A percentile compares a stretch with the other conserved stretches of the same genome.
These are phyloP conservation scores for Entomyzon cyanotis DNA, from an alignment of 2,113 vertebrate genomes.

Conservation along the genomic window DNA sequence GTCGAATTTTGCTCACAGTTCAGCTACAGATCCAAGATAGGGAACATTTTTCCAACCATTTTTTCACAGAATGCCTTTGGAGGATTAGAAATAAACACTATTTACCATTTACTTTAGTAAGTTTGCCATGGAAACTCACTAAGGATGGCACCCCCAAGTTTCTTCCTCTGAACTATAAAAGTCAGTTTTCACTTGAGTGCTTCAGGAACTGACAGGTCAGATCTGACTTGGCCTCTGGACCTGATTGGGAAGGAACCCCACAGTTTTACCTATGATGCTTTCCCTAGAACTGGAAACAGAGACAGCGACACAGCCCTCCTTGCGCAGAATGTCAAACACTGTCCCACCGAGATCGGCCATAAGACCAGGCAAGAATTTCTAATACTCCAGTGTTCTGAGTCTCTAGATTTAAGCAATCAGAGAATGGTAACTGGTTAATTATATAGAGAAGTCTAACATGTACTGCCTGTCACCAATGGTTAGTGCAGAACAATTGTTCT, in stretches of 20 bases:
- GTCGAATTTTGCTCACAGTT: neutral
- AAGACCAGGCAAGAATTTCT: neutral
- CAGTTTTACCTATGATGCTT: neutral
- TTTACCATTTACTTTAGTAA: neutral
- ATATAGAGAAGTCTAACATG: neutral
- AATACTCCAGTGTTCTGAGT: neutral
- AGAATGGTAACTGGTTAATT: neutral
- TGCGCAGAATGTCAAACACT: rapidly evolving
- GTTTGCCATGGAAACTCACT: neutral
- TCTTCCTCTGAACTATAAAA: neutral
- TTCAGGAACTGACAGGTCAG: neutral
- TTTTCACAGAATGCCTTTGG: neutral
- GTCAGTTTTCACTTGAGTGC: neutral
- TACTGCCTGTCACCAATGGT: neutral
- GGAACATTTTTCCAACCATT: neutral
- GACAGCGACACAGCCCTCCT: neutral
- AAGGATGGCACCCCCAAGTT: neutral
- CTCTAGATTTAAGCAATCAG: neutral
- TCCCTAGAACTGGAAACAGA: neutral
- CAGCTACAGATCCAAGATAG: neutral
- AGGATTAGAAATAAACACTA: neutral
- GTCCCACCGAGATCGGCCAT: neutral
- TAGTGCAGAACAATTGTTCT: neutral
- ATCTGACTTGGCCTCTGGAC: neutral
- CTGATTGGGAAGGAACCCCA: neutral